Percentiles rank a stretch among this genome's conserved stretches.
phyloP scores from a whole-genome alignment of 2,113 vertebrate genomes.

The Eurystomus gularis region DNA sequence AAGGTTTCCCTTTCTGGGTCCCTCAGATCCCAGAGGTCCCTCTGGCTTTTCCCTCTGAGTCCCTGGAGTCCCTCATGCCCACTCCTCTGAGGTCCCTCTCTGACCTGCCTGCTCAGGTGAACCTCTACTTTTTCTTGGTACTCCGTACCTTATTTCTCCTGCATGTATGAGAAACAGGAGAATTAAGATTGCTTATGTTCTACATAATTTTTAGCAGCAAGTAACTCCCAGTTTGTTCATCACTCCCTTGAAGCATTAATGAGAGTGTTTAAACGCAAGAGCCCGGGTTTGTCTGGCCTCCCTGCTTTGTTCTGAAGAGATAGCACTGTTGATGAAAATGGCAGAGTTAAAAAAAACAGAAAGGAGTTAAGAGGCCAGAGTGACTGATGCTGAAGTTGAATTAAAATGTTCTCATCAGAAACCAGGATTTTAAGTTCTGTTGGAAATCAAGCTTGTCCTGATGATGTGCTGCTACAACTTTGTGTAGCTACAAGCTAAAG shows the following conservation, averaged over 20 bases:
- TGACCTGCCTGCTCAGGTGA: background rate
- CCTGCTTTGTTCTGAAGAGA: background rate
- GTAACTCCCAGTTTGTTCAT: background rate
- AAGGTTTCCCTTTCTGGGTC: background rate
- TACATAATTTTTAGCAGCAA: background rate
- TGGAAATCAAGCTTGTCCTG: background rate
- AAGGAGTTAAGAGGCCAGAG: background rate
- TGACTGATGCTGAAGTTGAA: background rate
- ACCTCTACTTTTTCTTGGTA: background rate
- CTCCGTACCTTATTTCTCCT: background rate
- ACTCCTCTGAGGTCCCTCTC: no score
- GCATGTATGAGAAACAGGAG: background rate
- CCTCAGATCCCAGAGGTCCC: no score
- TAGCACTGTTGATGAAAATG: background rate
- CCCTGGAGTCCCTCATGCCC: no score
- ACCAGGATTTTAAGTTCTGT: background rate
- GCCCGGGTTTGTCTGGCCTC: background rate
- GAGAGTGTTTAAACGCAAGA: background rate
- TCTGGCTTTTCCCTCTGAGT: no score
- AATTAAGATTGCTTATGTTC: background rate
- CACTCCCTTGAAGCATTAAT: background rate
- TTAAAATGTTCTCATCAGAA: background rate
- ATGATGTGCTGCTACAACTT: background rate
- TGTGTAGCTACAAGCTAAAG: background rate
- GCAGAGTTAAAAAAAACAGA: background rate